A percentile compares a stretch with the other conserved stretches of the same genome.
Conservation (phyloP, 53 echinoderm and acorn worm species). For the Henricia sp. region DNA sequence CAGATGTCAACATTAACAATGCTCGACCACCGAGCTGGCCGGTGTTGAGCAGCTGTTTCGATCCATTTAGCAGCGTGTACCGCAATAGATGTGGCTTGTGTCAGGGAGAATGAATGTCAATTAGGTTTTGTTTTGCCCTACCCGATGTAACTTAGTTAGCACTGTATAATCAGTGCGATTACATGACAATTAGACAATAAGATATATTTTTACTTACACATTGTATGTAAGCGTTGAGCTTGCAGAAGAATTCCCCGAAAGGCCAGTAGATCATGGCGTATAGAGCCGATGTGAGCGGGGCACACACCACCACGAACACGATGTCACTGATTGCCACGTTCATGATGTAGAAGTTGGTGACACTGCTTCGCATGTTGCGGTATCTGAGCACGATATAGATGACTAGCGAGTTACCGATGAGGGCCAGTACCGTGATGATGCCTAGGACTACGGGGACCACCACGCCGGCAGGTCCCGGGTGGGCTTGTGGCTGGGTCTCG, state of each 20-base stretch:
- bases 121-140: too few relatives aligned
- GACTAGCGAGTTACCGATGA: constrained; percentile 84
- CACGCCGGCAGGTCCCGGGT: constrained; percentile 46
- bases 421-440: constrained; percentile 81
- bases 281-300: constrained; percentile 77
- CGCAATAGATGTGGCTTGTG: too few relatives aligned
- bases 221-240: constrained; percentile 90
- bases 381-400: constrained; percentile 83
- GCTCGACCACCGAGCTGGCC: too few relatives aligned
- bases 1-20: too few relatives aligned
- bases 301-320: constrained; percentile 86
- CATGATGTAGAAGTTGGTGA: constrained; percentile 98
- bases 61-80: too few relatives aligned
- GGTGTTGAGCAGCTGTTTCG: too few relatives aligned
- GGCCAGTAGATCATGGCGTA: constrained; percentile 82
- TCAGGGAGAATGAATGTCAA: too few relatives aligned
- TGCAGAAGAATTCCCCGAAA: constrained; percentile 88
- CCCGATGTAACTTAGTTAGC: too few relatives aligned
- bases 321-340: constrained; percentile 96
- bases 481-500: neutral
- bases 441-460: constrained; percentile 77
- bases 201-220: constrained; percentile 89
- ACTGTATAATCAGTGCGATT: too few relatives aligned
- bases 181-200: too few relatives aligned
- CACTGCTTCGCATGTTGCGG: constrained; percentile 87